These are phyloP conservation scores for Eonycteris spelaea DNA, from an alignment of 2,113 vertebrate genomes.

Conservation along the genomic window DNA sequence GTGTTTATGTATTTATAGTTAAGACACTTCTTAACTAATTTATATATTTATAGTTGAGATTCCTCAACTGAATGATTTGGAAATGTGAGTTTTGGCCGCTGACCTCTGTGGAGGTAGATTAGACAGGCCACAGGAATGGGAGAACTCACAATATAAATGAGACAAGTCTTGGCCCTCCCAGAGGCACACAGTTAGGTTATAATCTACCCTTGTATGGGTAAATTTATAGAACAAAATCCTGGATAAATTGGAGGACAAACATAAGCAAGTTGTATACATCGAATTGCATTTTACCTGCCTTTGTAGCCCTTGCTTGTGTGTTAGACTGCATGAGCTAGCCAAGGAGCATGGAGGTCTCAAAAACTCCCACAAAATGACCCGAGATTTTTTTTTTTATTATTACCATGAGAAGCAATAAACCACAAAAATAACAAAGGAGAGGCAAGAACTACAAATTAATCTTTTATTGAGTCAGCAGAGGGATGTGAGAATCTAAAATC, in stretches of 20 bases:
- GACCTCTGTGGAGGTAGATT: background rate
- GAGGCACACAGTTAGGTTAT: background rate
- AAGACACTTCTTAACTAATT: background rate
- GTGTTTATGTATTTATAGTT: background rate
- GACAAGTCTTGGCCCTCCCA: background rate
- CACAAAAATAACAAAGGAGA: slow-evolving; percentile 64
- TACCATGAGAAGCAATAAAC: slow-evolving; percentile 31
- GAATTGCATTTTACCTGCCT: background rate
- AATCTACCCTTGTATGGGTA: background rate
- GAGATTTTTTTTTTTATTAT: background rate
- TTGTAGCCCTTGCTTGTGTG: background rate
- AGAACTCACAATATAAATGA: background rate
- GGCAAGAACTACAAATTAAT: slow-evolving; percentile 80
- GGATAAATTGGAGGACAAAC: background rate
- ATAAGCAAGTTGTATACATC: background rate
- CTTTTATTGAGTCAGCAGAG: slow-evolving; percentile 83
- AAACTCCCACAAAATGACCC: background rate
- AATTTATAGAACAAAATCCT: background rate
- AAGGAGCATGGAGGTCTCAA: background rate
- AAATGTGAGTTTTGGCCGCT: background rate
- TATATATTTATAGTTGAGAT: background rate
- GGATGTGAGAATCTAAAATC: slow-evolving; percentile 79
- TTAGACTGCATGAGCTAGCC: background rate
- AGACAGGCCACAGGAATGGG: background rate
- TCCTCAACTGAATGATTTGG: background rate